A percentile compares a stretch with the other conserved stretches of the same genome.
These are phyloP conservation scores for Quiscalus mexicanus DNA, from an alignment of 2,113 vertebrate species.

Conservation along the genomic window DNA sequence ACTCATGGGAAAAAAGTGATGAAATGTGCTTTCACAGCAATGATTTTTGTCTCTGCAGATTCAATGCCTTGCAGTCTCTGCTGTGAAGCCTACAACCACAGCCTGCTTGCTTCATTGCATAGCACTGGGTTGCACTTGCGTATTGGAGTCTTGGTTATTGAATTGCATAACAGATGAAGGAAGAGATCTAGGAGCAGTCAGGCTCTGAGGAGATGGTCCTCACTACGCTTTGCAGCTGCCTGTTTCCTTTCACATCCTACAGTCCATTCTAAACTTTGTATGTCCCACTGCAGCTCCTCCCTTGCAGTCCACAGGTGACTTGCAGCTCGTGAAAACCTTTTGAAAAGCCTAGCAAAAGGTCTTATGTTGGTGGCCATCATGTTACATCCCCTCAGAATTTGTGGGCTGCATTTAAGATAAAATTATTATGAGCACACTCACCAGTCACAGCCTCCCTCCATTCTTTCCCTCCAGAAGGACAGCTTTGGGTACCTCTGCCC, in stretches of 20 bases:
- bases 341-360: neutral
- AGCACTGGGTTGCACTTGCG: neutral
- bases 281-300: neutral
- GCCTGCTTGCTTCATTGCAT: neutral
- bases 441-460: neutral
- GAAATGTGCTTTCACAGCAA: conserved; percentile 30
- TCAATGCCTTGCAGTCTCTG: neutral
- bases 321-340: neutral
- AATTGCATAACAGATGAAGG: neutral
- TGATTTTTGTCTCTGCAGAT: neutral
- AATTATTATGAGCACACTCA: neutral
- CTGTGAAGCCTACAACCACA: neutral
- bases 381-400: neutral
- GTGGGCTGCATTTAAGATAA: neutral
- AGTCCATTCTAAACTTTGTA: neutral
- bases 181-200: neutral
- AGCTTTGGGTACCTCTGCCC: neutral
- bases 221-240: neutral
- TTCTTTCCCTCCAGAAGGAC: neutral
- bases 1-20: conserved; percentile 3
- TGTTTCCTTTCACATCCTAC: neutral
- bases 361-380: neutral
- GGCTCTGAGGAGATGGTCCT: neutral
- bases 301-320: neutral
- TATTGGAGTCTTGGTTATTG: neutral